Evolutionary conservation across 2,113 vertebrate species (phyloP).

Genomic region (Gulo gulo): DNA sequence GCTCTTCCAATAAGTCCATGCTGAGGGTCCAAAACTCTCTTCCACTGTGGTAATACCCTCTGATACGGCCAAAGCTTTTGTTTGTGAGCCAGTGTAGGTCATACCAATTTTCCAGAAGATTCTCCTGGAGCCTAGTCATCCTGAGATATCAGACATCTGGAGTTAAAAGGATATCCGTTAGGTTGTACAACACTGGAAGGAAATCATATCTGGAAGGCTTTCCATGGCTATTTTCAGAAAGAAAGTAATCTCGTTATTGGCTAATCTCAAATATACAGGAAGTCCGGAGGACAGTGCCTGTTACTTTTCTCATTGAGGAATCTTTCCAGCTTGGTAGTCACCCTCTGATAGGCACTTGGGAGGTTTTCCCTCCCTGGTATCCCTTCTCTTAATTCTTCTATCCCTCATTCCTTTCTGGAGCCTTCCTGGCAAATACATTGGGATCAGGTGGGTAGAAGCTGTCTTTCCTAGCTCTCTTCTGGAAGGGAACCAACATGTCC

Average conservation of each 20-base stretch:
- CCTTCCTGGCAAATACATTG: not conserved
- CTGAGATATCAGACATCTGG: not conserved
- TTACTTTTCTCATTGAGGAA: not conserved
- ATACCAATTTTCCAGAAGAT: not conserved
- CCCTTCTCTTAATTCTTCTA: not conserved
- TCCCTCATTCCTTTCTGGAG: not conserved
- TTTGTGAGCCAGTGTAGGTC: not conserved
- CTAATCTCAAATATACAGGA: not conserved
- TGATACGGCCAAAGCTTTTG: not conserved
- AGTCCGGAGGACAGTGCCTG: not conserved
- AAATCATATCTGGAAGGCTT: not conserved
- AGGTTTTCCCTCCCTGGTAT: not conserved
- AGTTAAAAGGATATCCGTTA: not conserved
- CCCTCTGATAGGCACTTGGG: not conserved
- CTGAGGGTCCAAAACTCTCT: not conserved
- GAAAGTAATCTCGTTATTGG: not conserved
- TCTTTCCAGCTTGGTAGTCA: not conserved
- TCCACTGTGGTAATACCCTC: not conserved
- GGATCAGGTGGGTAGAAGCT: not conserved
- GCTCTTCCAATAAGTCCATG: not conserved
- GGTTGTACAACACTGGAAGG: not conserved
- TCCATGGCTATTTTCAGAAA: not conserved
- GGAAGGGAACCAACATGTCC: not conserved
- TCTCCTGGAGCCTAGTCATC: not conserved
- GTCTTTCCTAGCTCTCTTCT: not conserved